These are phyloP conservation scores for Stomatorhinus walkeri DNA, from an alignment of 2,797 vertebrate genomes.

Conservation along the genomic window DNA sequence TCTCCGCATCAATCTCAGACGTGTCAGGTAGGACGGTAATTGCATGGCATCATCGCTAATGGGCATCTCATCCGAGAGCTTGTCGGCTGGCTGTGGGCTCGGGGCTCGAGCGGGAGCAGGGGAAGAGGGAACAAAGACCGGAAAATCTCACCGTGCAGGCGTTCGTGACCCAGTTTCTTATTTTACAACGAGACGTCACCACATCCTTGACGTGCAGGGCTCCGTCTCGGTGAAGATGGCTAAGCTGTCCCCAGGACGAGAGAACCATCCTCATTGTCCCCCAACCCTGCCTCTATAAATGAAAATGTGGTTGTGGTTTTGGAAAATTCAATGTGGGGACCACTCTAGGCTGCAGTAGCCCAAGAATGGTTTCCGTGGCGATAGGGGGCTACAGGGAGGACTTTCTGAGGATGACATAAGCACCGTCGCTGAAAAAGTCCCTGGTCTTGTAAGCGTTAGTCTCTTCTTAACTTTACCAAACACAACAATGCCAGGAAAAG, in stretches of 20 bases:
- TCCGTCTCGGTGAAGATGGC: background rate
- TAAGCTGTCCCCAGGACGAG: background rate
- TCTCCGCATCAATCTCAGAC: background rate
- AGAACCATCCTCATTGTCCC: background rate
- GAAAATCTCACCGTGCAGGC: background rate
- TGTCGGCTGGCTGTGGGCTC: background rate
- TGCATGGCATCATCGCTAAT: background rate
- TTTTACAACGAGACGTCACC: background rate
- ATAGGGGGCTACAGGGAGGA: background rate
- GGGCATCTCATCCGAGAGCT: background rate
- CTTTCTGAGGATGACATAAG: background rate
- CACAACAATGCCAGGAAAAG: conserved; percentile 12
- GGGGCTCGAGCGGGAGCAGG: background rate
- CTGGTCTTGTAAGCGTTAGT: background rate
- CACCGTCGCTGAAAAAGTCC: background rate
- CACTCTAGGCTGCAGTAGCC: background rate
- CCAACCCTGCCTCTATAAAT: background rate
- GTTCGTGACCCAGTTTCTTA: background rate
- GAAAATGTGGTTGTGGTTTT: background rate
- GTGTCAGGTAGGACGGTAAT: background rate
- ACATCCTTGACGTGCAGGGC: background rate
- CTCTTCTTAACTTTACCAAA: background rate
- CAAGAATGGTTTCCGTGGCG: background rate
- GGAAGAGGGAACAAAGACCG: background rate
- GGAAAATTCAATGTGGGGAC: background rate